Percentiles rank a stretch among this genome's conserved stretches.
These are phyloP conservation scores for Hucho hucho DNA, from an alignment of 2,113 vertebrate genomes.

Conservation along the genomic window DNA sequence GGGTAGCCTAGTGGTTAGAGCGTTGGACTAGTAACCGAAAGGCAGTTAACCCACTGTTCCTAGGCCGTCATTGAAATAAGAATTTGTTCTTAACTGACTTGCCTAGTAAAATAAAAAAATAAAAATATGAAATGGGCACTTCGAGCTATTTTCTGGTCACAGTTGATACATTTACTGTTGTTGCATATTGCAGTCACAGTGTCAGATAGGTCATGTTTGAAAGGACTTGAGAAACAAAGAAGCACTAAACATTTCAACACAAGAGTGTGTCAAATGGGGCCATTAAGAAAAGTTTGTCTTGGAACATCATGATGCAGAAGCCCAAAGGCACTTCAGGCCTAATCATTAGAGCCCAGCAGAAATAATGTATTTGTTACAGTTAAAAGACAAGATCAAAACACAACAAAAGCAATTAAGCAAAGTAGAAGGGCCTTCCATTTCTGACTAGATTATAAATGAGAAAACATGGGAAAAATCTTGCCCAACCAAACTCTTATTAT, in stretches of 20 bases:
- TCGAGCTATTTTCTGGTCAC: slow-evolving; percentile 48
- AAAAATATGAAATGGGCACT: no score
- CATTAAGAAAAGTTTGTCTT: slow-evolving; percentile 1
- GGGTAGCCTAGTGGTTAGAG: no score
- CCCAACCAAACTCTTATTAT: no score
- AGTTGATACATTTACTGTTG: not conserved
- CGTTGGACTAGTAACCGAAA: no score
- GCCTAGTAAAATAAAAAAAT: no score
- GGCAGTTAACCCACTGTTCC: no score
- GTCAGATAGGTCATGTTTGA: slow-evolving; percentile 25
- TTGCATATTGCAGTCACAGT: not conserved
- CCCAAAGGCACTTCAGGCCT: not conserved
- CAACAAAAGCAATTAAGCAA: not conserved
- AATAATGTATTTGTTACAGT: not conserved
- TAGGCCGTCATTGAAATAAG: no score
- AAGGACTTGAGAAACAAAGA: not conserved
- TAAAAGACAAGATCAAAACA: not conserved
- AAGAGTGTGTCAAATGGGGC: not conserved
- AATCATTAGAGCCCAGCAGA: not conserved
- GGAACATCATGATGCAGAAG: not conserved
- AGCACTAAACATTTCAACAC: not conserved
- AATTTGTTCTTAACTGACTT: no score
- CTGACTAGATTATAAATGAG: not conserved
- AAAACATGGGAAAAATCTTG: not conserved
- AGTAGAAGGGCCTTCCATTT: not conserved